phyloP scores from a whole-genome alignment of 1,140 invertebrate genomes.

The Drosophila neocordata region DNA sequence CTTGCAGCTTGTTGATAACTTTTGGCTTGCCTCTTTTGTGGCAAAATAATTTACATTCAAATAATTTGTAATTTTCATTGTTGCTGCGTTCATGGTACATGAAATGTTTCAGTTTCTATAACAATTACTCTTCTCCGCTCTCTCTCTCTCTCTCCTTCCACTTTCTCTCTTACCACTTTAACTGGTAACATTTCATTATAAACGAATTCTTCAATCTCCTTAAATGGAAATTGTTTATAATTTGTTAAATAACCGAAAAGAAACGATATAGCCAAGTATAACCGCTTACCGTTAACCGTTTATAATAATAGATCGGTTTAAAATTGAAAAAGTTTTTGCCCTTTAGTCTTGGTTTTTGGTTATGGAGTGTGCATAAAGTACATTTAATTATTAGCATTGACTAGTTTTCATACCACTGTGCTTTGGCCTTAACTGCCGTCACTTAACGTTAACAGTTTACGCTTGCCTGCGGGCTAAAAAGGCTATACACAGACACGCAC shows the following conservation, averaged over 20 bases:
- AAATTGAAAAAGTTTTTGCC: no score
- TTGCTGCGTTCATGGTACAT: background rate
- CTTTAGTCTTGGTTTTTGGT: background rate
- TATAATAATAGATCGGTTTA: no score
- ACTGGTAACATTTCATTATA: no score
- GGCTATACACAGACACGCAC: constrained; percentile 63
- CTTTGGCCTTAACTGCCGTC: constrained; percentile 69
- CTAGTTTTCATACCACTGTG: constrained; percentile 56
- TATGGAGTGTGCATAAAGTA: background rate
- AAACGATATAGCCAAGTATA: background rate
- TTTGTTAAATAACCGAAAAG: background rate
- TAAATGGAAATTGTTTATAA: no score
- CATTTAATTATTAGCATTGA: constrained; percentile 3
- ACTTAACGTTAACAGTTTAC: constrained; percentile 81
- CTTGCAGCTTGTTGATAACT: background rate
- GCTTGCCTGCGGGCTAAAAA: constrained; percentile 78
- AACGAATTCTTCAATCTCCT: no score
- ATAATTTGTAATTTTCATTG: constrained; percentile 10
- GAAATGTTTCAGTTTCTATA: constrained; percentile 6
- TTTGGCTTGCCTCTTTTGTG: background rate
- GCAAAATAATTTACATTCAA: constrained; percentile 11
- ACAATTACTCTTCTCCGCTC: background rate
- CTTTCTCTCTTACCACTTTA: no score
- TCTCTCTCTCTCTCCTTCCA: no score
- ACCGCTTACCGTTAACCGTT: background rate